These are phyloP conservation scores for Heterotis niloticus DNA, from an alignment of 2,113 vertebrate species.

Conservation along the genomic window DNA sequence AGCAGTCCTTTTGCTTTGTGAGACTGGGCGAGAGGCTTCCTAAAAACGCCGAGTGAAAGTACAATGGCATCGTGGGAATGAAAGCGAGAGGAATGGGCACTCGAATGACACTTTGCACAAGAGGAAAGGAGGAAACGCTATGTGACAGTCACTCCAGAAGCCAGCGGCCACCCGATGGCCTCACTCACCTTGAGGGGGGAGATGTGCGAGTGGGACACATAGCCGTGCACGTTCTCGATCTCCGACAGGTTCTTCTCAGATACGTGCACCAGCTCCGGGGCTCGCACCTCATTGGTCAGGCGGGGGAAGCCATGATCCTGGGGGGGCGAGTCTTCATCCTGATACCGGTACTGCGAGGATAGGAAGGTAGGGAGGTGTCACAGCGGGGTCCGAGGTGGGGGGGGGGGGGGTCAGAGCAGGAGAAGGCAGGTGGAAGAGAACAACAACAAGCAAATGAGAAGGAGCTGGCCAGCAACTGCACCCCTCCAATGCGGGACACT, in stretches of 20 bases:
- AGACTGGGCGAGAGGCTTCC: conserved; percentile 21
- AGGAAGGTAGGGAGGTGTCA: neutral
- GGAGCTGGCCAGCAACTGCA: neutral
- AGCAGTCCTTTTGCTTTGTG: neutral
- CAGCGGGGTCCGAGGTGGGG: neutral
- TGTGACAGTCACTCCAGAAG: conserved; percentile 31
- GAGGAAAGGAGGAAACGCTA: conserved; percentile 5
- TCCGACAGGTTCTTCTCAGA: conserved; percentile 96
- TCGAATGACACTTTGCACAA: conserved; percentile 11
- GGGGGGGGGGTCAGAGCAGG: neutral
- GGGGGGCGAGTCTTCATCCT: conserved; percentile 81
- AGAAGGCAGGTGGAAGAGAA: neutral
- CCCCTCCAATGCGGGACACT: neutral
- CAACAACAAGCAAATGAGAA: conserved; percentile 16
- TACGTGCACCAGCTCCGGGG: conserved; percentile 90
- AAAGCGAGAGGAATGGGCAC: conserved; percentile 5
- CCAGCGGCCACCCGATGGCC: neutral
- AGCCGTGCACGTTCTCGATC: conserved; percentile 95
- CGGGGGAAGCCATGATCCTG: conserved; percentile 85
- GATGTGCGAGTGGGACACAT: conserved; percentile 91
- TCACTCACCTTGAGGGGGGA: conserved; percentile 89
- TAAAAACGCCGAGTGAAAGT: conserved; percentile 22
- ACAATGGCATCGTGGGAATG: conserved; percentile 14
- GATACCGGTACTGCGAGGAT: conserved; percentile 71
- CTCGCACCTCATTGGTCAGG: conserved; percentile 80